Conservation (phyloP, 2,888 invertebrate species). For the Phragmatobia fuliginosa region DNA sequence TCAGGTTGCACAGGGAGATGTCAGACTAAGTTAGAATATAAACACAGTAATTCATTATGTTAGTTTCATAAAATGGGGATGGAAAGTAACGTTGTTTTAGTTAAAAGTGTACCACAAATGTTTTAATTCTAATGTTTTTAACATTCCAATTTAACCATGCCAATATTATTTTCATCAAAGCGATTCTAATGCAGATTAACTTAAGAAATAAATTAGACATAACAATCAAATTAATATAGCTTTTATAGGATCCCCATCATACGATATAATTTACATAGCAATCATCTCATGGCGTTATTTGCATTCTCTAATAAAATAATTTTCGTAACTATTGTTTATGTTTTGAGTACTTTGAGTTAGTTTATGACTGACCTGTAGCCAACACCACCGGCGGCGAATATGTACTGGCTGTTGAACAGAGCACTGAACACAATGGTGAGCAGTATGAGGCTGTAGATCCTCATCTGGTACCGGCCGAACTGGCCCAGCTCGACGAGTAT, state of each 20-base stretch:
- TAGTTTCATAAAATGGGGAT: neutral
- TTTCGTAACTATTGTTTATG: neutral
- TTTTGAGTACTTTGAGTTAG: neutral
- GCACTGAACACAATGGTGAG: conserved; percentile 19
- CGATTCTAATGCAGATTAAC: neutral
- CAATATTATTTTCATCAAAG: neutral
- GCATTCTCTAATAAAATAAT: neutral
- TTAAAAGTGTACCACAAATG: neutral
- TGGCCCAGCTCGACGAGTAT: conserved; percentile 47
- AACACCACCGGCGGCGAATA: conserved; percentile 17
- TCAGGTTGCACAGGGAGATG: neutral
- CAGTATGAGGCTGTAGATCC: conserved; percentile 20
- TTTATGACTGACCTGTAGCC: conserved; percentile 15
- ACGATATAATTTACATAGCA: neutral
- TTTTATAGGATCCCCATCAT: neutral
- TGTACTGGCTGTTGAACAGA: conserved; percentile 21
- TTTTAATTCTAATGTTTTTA: neutral
- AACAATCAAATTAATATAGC: neutral
- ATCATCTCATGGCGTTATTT: neutral
- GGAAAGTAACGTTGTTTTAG: neutral
- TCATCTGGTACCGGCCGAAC: conserved; percentile 26
- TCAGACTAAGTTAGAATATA: neutral
- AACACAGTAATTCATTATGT: too few species aligned
- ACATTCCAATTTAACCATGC: neutral
- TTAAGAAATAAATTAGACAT: neutral